These are phyloP conservation scores for Synanceia verrucosa DNA, from an alignment of 2,797 vertebrate genomes.

Conservation along the genomic window DNA sequence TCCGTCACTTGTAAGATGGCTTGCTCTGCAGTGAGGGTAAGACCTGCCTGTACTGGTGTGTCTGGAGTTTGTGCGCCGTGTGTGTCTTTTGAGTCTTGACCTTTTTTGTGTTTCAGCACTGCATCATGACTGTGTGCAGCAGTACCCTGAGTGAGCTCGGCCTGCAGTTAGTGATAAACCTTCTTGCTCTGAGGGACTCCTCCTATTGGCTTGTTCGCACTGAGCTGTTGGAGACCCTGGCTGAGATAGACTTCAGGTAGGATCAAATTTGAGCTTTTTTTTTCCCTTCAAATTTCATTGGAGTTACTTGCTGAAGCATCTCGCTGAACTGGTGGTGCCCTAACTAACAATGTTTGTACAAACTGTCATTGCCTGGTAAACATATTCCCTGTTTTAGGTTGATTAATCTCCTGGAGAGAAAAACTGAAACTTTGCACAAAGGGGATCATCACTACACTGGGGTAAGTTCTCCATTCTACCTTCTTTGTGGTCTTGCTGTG, in stretches of 20 bases:
- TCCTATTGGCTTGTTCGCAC: slow-evolving; percentile 98
- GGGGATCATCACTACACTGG: slow-evolving; percentile 94
- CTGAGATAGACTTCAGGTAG: slow-evolving; percentile 96
- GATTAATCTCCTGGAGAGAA: slow-evolving; percentile 92
- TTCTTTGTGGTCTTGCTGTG: not conserved
- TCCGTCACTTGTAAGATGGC: slow-evolving; percentile 97
- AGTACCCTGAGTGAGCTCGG: slow-evolving; percentile 92
- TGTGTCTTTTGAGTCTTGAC: slow-evolving; percentile 14
- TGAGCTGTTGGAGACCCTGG: slow-evolving; percentile 93
- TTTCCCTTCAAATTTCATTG: not conserved
- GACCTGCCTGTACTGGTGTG: slow-evolving; percentile 9
- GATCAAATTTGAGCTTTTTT: not conserved
- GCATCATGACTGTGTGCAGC: slow-evolving; percentile 89
- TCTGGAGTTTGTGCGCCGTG: not conserved
- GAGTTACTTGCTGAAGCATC: not conserved
- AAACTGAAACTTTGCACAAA: slow-evolving; percentile 88
- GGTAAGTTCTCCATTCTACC: slow-evolving; percentile 75
- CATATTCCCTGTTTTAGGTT: slow-evolving; percentile 76
- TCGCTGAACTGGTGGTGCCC: not conserved
- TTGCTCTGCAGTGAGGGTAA: slow-evolving; percentile 94
- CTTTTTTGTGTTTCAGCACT: slow-evolving; percentile 63
- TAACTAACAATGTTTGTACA: not conserved
- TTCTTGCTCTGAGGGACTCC: slow-evolving; percentile 89
- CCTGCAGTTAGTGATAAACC: slow-evolving; percentile 89
- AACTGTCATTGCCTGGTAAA: not conserved